Evolutionary conservation across 2,113 vertebrate genomes (phyloP).

Genomic region (Prunella himalayana): DNA sequence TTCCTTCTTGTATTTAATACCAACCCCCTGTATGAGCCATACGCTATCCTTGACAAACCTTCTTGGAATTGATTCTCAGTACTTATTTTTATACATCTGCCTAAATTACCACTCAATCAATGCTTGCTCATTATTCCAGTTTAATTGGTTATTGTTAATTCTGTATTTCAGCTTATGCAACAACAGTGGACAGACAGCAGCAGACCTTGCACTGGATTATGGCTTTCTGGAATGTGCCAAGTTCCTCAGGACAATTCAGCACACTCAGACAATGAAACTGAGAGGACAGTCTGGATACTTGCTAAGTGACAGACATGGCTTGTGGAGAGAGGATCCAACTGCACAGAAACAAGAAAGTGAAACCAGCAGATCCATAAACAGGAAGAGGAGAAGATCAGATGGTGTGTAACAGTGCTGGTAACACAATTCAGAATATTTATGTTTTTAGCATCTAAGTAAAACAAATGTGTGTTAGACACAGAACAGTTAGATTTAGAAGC

Average conservation of each 20-base stretch:
- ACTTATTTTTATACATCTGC: not conserved
- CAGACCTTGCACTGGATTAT: slow-evolving; percentile 73
- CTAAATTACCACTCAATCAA: not conserved
- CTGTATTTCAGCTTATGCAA: slow-evolving; percentile 71
- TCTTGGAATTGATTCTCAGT: not conserved
- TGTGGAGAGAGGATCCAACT: not conserved
- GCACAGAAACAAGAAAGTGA: slow-evolving; percentile 47
- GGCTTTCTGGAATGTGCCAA: slow-evolving; percentile 77
- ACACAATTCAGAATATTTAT: not conserved
- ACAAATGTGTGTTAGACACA: not conserved
- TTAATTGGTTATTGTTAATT: not conserved
- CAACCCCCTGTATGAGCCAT: not conserved
- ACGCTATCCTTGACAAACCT: not conserved
- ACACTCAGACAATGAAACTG: slow-evolving; percentile 47
- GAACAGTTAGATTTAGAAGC: not conserved
- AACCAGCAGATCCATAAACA: not conserved
- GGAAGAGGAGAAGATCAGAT: slow-evolving; percentile 67
- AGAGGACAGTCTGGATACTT: not conserved
- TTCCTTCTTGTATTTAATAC: not conserved
- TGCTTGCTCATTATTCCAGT: not conserved
- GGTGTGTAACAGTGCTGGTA: not conserved
- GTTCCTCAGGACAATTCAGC: slow-evolving; percentile 70
- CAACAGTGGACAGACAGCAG: slow-evolving; percentile 76
- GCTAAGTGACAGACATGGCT: not conserved
- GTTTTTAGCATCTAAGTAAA: not conserved